Conservation (phyloP, 2,113 vertebrate genomes). For the Protobothrops mucrosquamatus region DNA sequence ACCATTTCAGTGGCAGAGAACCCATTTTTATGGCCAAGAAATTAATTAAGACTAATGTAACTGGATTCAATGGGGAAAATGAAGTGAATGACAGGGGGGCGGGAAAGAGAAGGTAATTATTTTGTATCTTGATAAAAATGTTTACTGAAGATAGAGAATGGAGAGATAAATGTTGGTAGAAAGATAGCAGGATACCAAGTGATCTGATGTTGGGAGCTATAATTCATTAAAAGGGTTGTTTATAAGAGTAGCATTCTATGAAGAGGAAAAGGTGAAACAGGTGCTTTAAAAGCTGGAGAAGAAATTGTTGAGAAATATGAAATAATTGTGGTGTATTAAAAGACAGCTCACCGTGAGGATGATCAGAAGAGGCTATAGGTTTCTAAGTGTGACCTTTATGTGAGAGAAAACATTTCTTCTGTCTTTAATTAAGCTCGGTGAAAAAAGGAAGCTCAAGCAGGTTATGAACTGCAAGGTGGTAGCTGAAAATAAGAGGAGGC, state of each 20-base stretch:
- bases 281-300: background rate
- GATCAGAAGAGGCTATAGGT: background rate
- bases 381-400: constrained; percentile 1
- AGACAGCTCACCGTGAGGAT: background rate
- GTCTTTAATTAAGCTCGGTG: background rate
- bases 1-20: background rate
- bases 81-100: background rate
- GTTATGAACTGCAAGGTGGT: background rate
- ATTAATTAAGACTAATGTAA: background rate
- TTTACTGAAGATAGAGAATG: background rate
- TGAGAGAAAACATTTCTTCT: background rate
- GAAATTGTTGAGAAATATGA: background rate
- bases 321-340: background rate
- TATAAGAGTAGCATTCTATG: background rate
- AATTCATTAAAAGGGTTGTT: background rate
- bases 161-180: background rate
- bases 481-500: background rate
- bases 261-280: background rate
- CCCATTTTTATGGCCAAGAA: background rate
- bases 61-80: background rate
- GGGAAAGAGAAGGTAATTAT: background rate
- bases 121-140: background rate
- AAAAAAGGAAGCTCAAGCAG: constrained; percentile 7
- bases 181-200: background rate
- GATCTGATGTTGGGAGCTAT: background rate